phyloP scores from a whole-genome alignment of 2,113 vertebrate species.

The Oncorhynchus keta region DNA sequence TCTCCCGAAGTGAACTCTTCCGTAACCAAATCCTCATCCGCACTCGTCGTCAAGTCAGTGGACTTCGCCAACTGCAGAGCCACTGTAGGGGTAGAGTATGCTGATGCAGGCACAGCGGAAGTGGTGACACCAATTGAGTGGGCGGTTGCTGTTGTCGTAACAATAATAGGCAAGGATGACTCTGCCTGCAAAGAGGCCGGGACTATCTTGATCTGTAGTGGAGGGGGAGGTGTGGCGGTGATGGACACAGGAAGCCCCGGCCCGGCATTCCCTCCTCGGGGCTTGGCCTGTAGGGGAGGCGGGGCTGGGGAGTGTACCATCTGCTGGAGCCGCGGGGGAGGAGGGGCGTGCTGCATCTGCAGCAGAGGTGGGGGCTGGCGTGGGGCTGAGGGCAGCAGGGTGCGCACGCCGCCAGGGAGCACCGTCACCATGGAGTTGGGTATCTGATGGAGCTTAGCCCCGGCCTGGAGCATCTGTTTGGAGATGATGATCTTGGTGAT shows the following conservation, averaged over 20 bases:
- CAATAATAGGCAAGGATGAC: slow-evolving; percentile 53
- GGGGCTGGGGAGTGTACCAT: slow-evolving; percentile 69
- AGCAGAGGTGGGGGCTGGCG: slow-evolving; percentile 84
- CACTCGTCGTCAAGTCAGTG: slow-evolving; percentile 35
- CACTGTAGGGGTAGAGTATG: slow-evolving; percentile 36
- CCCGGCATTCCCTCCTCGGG: slow-evolving; percentile 45
- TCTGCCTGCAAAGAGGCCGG: slow-evolving; percentile 77
- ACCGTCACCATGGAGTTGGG: slow-evolving; percentile 80
- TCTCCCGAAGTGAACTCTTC: slow-evolving; percentile 65
- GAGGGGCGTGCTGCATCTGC: slow-evolving; percentile 67
- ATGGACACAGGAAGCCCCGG: slow-evolving; percentile 34
- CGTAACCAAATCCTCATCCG: slow-evolving; percentile 57
- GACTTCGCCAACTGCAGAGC: slow-evolving; percentile 66
- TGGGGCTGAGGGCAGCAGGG: slow-evolving; percentile 53
- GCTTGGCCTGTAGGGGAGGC: slow-evolving; percentile 75
- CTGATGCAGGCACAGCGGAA: slow-evolving; percentile 18
- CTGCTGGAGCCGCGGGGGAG: slow-evolving; percentile 71
- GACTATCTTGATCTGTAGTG: slow-evolving; percentile 84
- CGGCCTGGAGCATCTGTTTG: slow-evolving; percentile 77
- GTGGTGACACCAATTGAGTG: slow-evolving; percentile 48
- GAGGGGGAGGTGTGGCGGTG: slow-evolving; percentile 75
- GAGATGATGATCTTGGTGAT: slow-evolving; percentile 86
- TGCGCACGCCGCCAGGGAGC: slow-evolving; percentile 70
- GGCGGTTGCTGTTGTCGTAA: slow-evolving; percentile 29
- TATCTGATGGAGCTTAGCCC: slow-evolving; percentile 59